Base-by-base conservation (phyloP, 2,797 vertebrate species). In the Coregonus sp. region DNA sequence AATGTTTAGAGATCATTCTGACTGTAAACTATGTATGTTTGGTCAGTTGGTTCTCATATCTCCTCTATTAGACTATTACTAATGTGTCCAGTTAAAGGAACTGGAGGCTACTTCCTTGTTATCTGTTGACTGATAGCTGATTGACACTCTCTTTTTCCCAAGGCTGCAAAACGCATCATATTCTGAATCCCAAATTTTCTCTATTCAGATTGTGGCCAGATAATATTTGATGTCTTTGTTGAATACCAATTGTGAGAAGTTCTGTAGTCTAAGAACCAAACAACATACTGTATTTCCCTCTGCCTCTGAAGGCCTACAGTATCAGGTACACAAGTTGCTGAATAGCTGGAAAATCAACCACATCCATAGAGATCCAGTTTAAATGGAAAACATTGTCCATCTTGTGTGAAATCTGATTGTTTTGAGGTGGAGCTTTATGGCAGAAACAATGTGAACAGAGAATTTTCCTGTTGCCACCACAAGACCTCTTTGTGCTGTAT, bases 151-250 rank as follows among this genome's bases (percentile, higher is more conserved):
- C 11, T 12, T 47, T 2, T 0, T 47, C 40, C 40, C 40, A 47
- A 47, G 40, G 9, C 40, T 47, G 9, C 40, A 47, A 47, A 47
- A 11, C 40, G 9, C 40, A 47, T 47, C 40, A 47, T 47, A 47
- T 91, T 83, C 83, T 74, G 51, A 83, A 91, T 90, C 81, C 86
- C 88, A 89, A 82, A 91, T 92, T 91, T 91, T 89, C 86, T 86
- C 81, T 51, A 75, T 84, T 90, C 89, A 88, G 83, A 91, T 92
- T 90, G 86, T 75, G 18, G 83, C 89, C 84, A 84, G 85, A 79
- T 77, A 16, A 11, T 82, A 80, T 47, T 47, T 47, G 40, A 47
- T 47, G 40, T 47, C 40, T 47, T 47, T 9, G 9, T 47, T 47
- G 40, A 47, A 47, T 47, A 78, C 84, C 37, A 78, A 92, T 92